phyloP scores from a whole-genome alignment of 2,888 invertebrate genomes.

The Agriopis aurantiaria region DNA sequence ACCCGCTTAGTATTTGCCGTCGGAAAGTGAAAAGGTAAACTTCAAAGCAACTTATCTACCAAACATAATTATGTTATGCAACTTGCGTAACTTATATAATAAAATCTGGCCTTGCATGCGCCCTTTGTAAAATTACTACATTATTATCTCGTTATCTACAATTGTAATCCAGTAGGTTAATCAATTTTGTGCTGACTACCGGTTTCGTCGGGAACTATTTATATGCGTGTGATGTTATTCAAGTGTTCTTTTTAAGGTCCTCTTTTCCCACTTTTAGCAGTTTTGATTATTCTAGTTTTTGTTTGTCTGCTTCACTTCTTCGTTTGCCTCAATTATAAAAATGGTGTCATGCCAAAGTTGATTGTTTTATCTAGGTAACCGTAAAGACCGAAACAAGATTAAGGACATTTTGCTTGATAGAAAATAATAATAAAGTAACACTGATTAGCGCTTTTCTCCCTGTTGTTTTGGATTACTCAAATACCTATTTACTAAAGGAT shows the following conservation, averaged over 20 bases:
- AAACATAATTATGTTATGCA: constrained; percentile 50
- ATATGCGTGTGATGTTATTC: background rate
- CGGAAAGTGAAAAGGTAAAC: constrained; percentile 57
- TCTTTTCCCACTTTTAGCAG: too few species aligned
- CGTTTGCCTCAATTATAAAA: too few species aligned
- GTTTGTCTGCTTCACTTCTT: too few species aligned
- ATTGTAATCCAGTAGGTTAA: constrained; percentile 26
- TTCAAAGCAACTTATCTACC: constrained; percentile 36
- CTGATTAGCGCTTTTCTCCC: too few species aligned
- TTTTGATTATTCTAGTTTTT: too few species aligned
- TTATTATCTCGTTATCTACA: constrained; percentile 31
- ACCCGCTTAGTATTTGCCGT: constrained; percentile 43
- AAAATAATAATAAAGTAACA: too few species aligned
- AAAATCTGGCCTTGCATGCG: constrained; percentile 25
- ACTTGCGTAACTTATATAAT: constrained; percentile 48
- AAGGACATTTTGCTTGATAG: too few species aligned
- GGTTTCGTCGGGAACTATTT: constrained; percentile 7
- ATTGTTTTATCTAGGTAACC: too few species aligned
- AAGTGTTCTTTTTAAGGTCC: background rate
- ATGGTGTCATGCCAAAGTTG: too few species aligned
- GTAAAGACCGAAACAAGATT: too few species aligned
- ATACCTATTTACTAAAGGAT: too few species aligned
- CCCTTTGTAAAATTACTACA: constrained; percentile 42
- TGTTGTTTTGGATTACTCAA: too few species aligned
- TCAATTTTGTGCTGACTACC: constrained; percentile 21